Percentiles rank a stretch among this genome's conserved stretches.
These are phyloP conservation scores for Margarornis squamiger DNA, from an alignment of 2,797 vertebrate genomes.

Conservation along the genomic window DNA sequence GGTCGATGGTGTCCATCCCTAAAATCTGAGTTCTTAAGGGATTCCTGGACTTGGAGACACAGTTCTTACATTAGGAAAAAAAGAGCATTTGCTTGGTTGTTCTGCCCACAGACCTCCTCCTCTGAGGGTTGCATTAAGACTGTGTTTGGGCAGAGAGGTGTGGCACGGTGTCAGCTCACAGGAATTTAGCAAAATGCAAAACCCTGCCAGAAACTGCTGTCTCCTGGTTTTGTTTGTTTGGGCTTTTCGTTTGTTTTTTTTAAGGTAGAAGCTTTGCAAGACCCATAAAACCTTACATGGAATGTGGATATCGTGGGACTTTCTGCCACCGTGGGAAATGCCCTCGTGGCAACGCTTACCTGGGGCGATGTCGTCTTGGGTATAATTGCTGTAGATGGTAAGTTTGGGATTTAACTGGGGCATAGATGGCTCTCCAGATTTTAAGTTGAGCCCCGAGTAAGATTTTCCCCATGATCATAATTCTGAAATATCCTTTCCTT, in stretches of 20 bases:
- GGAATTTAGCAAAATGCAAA: not conserved
- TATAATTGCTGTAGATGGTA: slow-evolving; percentile 49
- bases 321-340: slow-evolving; percentile 30
- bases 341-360: not conserved
- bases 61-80: not conserved
- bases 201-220: not conserved
- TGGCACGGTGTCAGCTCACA: not conserved
- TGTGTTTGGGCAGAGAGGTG: not conserved
- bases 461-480: not conserved
- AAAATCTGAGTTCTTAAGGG: not conserved
- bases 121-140: not conserved
- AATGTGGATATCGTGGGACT: slow-evolving; percentile 54
- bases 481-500: not conserved
- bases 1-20: not conserved
- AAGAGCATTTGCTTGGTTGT: not conserved
- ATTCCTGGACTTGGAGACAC: not conserved
- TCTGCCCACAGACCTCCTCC: not conserved
- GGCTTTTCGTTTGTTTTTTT: not conserved
- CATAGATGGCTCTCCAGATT: not conserved
- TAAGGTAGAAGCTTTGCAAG: not conserved
- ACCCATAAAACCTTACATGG: not conserved
- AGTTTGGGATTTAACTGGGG: not conserved
- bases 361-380: not conserved
- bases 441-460: not conserved
- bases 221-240: not conserved